Base-by-base conservation (phyloP, 2,888 invertebrate species). In the Andricus quercusramuli region DNA sequence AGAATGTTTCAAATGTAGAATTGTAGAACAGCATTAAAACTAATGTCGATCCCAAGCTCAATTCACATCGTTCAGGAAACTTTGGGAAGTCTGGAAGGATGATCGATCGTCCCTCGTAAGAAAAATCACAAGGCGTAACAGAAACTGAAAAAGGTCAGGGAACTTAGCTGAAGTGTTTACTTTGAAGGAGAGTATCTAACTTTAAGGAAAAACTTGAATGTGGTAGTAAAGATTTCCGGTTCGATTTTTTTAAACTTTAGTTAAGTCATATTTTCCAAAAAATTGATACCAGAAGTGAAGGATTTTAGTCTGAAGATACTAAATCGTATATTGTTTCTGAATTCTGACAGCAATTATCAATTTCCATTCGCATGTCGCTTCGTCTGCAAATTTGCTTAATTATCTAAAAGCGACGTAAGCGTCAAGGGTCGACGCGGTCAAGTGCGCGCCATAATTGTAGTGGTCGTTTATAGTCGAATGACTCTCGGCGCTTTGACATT, bases 381-480 rank as follows among this genome's bases (percentile, higher is more conserved):
- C 11, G 44, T 44, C 44, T 65, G 51, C 47, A 74, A 84, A 83
- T 82, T 85, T 79, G 80, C 79, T 85, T 81, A 85, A 83, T 83
- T 82, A 82, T 80, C 79, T 79, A 78, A 80, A 83, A 83, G 70
- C 81, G 83, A 85, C 82, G 83, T 79, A 82, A 81, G 79, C 83
- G 77, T 77, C 81, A 79, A 79, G 74, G n/a, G 56, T 44, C 70
- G 47, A 76, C 67, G 74, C 29, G 44, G 29, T 66, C 78, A 59
- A 67, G 70, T 80, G 70, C 79, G 66, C 47, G 66, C 77, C 81
- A 84, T 90, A 91, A 91, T 91, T 91, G 91, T 91, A 91, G 90
- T 91, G 91, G 91, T 91, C 91, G 90, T 91, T 91, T 90, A 90
- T 91, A 91, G 90, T 91, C 90, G 91, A 91, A 91, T 88, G 90